Evolutionary conservation across 2,888 invertebrate species (phyloP), one percentile per base, ranked within the genome.

Genomic region (Cremastobaeus sp.): DNA sequence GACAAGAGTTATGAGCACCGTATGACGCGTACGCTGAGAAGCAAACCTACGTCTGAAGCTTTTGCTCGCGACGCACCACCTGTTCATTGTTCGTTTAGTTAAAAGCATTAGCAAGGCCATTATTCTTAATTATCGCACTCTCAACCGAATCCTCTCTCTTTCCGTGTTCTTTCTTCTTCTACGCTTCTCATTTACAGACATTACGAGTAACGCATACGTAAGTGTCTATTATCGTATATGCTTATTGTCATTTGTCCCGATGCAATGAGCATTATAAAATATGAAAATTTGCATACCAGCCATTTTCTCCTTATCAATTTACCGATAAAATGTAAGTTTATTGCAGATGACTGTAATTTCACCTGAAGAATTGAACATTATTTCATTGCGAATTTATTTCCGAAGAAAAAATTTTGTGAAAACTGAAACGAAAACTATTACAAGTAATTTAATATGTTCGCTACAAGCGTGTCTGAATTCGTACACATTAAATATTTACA

Each of bases 1-100:
- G 68, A 65, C 59, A 64, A 62, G 74, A 74, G 62, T 71, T 75
- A 76, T 54, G 71, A 68, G 64, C 57, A 39, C 59, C 37, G 45
- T 54, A 48, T 62, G 70, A 70, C 64, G 66, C 43, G 48, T 55
- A 28, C 34, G 64, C 5, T 62, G 50, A 60, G 54, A 52, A 43
- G 41, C 47, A 47, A 68, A 66, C 66, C n/a, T 54, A 30, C 43
- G 48, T 68, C 59, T 60, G 45, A 48, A 35, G 43, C 74, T 55
- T 76, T 66, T 72, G 76, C 68, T 52, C 52, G 37, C 37, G 34
- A 48, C 70, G 55, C 71, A 69, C 76, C 83, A 81, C 78, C 79
- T 76, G 80, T 65, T 82, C 80, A 82, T 84, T 83, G 85, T 85
- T 82, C 79, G 74, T 79, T 81, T 83, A 79, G 82, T 85, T 84